Percentiles rank a stretch among this genome's conserved stretches.
Evolutionary conservation across 2,888 invertebrate species (phyloP).

Genomic region (Caenorhabditis japonica): DNA sequence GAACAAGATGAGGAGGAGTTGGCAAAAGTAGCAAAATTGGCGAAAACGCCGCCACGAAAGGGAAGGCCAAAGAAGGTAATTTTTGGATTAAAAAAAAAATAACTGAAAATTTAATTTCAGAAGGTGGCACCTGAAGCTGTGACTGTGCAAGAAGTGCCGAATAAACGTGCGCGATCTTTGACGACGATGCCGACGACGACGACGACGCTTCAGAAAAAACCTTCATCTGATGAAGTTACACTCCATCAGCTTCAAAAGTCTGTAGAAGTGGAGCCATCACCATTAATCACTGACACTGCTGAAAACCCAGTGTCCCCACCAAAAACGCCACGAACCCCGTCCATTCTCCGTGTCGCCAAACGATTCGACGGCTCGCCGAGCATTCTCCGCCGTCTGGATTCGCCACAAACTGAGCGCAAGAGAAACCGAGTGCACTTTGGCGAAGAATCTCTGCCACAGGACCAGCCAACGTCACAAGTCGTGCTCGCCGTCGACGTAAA

Average conservation of each 20-base stretch:
- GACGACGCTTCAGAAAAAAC: not conserved
- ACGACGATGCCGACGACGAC: not conserved
- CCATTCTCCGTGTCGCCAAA: slow-evolving; percentile 5
- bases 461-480: not conserved
- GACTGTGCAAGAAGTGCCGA: no score
- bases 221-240: no score
- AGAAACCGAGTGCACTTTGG: slow-evolving; percentile 46
- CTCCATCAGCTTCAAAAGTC: not conserved
- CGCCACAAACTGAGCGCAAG: slow-evolving; percentile 25
- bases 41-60: not conserved
- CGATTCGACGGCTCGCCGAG: slow-evolving; percentile 3
- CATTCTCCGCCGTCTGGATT: not conserved
- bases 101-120: no score
- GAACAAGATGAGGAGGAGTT: not conserved
- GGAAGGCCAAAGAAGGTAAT: no score
- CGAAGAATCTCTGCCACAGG: slow-evolving; percentile 24
- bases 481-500: slow-evolving; percentile 9
- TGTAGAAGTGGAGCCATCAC: not conserved
- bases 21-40: not conserved
- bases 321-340: slow-evolving; percentile 32
- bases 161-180: no score
- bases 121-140: no score
- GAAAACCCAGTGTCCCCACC: slow-evolving; percentile 13
- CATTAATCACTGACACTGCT: not conserved
- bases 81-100: no score